Evolutionary conservation across 2,797 vertebrate species (phyloP).

Genomic region (Pelochelys cantorii): DNA sequence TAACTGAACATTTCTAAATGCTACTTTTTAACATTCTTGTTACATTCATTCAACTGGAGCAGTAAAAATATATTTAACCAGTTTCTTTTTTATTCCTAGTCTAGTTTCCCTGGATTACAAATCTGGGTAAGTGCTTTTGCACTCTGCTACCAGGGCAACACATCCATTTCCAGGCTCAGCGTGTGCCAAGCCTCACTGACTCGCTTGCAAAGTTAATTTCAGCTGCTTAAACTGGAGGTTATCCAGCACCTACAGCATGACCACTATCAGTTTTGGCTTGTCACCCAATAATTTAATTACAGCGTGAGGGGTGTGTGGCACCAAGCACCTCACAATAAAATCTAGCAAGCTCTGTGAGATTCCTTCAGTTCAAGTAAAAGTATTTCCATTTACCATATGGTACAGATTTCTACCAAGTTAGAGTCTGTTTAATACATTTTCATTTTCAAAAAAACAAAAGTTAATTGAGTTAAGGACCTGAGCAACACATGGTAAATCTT

Average conservation of each 20-base stretch:
- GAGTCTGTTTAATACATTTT: not conserved
- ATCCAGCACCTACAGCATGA: not conserved
- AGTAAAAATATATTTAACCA: not conserved
- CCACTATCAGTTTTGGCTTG: fast-evolving
- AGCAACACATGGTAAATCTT: no score
- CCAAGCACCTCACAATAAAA: not conserved
- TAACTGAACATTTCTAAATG: not conserved
- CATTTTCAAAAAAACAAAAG: no score
- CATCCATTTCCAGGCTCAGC: not conserved
- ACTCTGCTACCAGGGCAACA: not conserved
- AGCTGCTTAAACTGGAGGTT: slow-evolving; percentile 1
- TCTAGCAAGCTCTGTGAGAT: slow-evolving; percentile 9
- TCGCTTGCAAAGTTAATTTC: not conserved
- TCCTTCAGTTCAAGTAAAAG: not conserved
- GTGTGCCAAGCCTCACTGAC: not conserved
- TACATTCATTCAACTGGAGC: not conserved
- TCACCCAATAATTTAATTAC: slow-evolving; percentile 1
- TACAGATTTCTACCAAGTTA: not conserved
- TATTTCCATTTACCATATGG: fast-evolving
- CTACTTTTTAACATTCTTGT: not conserved
- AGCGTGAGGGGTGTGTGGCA: not conserved
- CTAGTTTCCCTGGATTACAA: not conserved
- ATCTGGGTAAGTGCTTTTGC: not conserved
- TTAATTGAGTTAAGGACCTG: no score
- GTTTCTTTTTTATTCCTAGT: slow-evolving; percentile 38